Percentiles rank a stretch among this genome's conserved stretches.
phyloP scores from a whole-genome alignment of 2,888 invertebrate genomes.

The Leptopilina drosophilae region DNA sequence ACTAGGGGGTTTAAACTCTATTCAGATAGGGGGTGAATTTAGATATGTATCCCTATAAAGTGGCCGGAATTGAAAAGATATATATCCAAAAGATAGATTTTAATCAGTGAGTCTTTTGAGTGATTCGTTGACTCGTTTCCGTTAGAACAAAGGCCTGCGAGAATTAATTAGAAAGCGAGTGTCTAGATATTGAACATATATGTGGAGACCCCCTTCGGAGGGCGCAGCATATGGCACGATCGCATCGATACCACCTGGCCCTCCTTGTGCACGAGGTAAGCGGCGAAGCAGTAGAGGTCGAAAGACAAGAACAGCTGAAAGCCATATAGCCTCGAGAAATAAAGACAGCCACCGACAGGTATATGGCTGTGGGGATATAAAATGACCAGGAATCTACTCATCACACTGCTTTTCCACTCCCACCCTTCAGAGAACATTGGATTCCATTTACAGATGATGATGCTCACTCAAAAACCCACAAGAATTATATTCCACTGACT shows the following conservation, averaged over 20 bases:
- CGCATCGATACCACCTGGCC: conserved; percentile 71
- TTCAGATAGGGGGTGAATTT: conserved; percentile 10
- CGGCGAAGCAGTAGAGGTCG: conserved; percentile 1
- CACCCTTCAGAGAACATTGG: neutral
- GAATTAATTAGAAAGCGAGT: conserved; percentile 73
- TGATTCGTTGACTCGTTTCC: conserved; percentile 63
- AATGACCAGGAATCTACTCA: conserved; percentile 35
- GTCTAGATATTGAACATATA: conserved; percentile 52
- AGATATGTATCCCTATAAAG: conserved; percentile 38
- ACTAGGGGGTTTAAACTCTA: conserved; percentile 2
- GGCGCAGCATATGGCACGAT: conserved; percentile 74
- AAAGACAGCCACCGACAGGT: conserved; percentile 28
- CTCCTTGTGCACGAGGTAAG: conserved; percentile 54
- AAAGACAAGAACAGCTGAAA: conserved; percentile 34
- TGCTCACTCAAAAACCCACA: neutral
- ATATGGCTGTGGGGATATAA: conserved; percentile 10
- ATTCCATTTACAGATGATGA: conserved; percentile 36
- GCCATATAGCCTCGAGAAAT: neutral
- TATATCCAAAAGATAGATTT: conserved; percentile 33
- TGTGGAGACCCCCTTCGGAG: conserved; percentile 61
- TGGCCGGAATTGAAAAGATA: conserved; percentile 37
- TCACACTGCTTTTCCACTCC: neutral
- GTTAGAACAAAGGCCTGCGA: conserved; percentile 72
- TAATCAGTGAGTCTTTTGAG: conserved; percentile 40
- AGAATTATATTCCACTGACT: neutral